These are phyloP conservation scores for Cuniculus paca DNA, from an alignment of 2,797 vertebrate genomes.

Conservation along the genomic window DNA sequence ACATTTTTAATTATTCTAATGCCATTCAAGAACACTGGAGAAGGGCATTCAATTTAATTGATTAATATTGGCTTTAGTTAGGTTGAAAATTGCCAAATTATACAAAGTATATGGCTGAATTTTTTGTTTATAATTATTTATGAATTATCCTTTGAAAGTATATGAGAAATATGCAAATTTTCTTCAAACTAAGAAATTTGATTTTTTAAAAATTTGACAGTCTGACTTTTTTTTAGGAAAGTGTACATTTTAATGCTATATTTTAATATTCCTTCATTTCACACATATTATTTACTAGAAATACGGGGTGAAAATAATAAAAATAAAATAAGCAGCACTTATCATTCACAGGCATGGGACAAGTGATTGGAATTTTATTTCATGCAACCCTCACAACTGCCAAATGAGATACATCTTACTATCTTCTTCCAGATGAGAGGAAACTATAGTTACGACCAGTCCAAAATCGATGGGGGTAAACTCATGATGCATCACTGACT, in stretches of 20 bases:
- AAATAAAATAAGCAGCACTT: not conserved
- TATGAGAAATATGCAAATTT: not conserved
- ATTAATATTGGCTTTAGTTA: not conserved
- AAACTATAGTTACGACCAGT: not conserved
- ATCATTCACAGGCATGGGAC: not conserved
- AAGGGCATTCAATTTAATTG: not conserved
- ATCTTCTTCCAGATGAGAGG: not conserved
- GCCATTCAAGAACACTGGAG: not conserved
- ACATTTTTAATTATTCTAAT: not conserved
- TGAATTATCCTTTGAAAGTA: not conserved
- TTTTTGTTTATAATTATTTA: not conserved
- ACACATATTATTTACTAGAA: not conserved
- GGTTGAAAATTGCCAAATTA: not conserved
- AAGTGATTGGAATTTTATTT: not conserved
- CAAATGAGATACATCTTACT: not conserved
- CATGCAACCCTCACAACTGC: not conserved
- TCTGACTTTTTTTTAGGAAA: not conserved
- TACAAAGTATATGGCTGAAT: not conserved
- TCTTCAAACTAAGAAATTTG: not conserved
- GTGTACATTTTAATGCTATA: not conserved
- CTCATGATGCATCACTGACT: too few relatives aligned
- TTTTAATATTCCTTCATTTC: not conserved
- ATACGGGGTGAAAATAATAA: not conserved
- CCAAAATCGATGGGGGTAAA: not conserved
- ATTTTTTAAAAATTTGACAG: constrained; percentile 9